Conservation (phyloP, 2,113 vertebrate genomes). For the Hiodon alosoides region DNA sequence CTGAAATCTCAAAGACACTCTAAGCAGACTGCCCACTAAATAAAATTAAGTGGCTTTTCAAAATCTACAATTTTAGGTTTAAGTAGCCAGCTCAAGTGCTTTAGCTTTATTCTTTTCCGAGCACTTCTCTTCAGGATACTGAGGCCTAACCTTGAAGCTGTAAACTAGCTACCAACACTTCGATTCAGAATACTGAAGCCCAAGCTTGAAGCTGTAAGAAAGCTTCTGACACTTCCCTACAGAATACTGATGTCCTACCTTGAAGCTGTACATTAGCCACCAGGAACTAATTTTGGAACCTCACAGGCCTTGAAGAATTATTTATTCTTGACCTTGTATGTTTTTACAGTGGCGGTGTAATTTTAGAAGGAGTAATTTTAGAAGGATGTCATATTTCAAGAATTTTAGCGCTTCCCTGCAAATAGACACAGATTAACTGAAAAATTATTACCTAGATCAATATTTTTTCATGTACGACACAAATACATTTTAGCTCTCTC, state of each 20-base stretch:
- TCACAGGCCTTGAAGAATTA: background rate
- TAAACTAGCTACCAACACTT: background rate
- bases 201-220: background rate
- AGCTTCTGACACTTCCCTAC: background rate
- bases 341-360: background rate
- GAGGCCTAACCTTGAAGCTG: background rate
- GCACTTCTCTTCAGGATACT: no score
- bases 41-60: background rate
- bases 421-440: slow-evolving; percentile 18
- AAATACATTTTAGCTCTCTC: slow-evolving; percentile 12
- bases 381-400: slow-evolving; percentile 15
- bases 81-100: background rate
- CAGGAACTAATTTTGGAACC: background rate
- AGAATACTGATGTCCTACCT: background rate
- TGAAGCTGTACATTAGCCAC: background rate
- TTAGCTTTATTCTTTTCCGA: background rate
- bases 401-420: background rate
- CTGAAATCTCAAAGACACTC: background rate
- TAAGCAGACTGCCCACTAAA: slow-evolving; percentile 6
- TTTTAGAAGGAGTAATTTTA: slow-evolving; percentile 13
- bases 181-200: background rate
- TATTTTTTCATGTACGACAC: slow-evolving; percentile 26
- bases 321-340: slow-evolving; percentile 10
- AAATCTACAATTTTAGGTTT: background rate
- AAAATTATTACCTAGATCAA: slow-evolving; percentile 31